These are phyloP conservation scores for Sebastiscus albofasciatus DNA, from an alignment of 2,797 vertebrate genomes.

Conservation along the genomic window DNA sequence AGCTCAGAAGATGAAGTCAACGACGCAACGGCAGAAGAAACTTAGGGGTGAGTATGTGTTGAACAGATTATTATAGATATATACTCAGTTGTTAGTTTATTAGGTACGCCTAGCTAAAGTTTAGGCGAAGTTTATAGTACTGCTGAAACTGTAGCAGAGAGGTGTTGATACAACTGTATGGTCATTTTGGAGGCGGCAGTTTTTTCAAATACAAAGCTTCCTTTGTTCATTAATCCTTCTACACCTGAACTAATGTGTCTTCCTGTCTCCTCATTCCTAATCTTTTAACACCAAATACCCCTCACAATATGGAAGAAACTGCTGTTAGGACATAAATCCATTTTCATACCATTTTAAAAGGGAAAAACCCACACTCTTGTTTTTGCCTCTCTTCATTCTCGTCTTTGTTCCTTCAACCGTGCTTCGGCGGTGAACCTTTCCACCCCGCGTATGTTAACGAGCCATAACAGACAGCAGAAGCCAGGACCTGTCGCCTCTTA, in stretches of 20 bases:
- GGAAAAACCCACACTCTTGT: constrained; percentile 2
- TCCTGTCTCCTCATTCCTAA: background rate
- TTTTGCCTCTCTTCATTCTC: constrained; percentile 27
- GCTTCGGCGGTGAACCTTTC: constrained; percentile 66
- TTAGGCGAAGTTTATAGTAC: background rate
- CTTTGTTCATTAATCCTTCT: background rate
- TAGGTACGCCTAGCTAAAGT: background rate
- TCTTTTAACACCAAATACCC: constrained; percentile 1
- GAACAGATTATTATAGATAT: background rate
- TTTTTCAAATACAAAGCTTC: background rate
- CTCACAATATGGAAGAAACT: background rate
- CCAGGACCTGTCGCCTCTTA: constrained; percentile 71
- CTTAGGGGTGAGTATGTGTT: constrained; percentile 76
- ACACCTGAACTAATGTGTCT: constrained; percentile 5
- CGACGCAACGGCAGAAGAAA: constrained; percentile 79
- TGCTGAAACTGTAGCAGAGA: background rate
- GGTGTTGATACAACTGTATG: background rate
- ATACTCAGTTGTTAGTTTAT: background rate
- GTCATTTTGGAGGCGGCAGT: background rate
- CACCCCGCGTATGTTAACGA: constrained; percentile 69
- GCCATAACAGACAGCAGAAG: constrained; percentile 79
- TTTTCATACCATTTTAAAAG: constrained; percentile 11
- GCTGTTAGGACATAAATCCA: background rate
- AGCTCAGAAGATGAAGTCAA: constrained; percentile 91
- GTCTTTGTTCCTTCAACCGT: constrained; percentile 32